A percentile compares a stretch with the other conserved stretches of the same genome.
Conservation (phyloP, 2,797 vertebrate species). For the Clarias laeviceps region DNA sequence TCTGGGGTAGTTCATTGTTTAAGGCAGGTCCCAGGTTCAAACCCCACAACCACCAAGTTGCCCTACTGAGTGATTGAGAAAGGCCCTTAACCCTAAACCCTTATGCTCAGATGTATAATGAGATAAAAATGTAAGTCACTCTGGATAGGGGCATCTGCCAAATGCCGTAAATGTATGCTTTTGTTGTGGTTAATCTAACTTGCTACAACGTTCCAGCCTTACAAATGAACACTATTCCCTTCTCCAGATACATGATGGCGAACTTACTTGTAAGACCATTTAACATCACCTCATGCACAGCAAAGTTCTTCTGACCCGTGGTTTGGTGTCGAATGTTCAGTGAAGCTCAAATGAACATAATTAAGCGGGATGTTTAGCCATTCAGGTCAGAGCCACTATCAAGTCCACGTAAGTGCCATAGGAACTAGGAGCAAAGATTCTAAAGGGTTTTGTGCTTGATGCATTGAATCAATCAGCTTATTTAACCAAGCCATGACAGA, state of each 20-base stretch:
- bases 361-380: not conserved
- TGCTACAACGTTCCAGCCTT: not conserved
- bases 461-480: not conserved
- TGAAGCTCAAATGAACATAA: not conserved
- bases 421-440: not conserved
- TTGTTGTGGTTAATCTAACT: not conserved
- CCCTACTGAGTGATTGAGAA: too few relatives aligned
- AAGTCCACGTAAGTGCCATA: not conserved
- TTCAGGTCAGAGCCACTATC: not conserved
- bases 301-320: not conserved
- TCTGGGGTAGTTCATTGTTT: too few relatives aligned
- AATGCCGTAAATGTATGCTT: not conserved
- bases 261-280: not conserved
- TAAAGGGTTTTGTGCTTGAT: not conserved
- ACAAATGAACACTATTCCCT: not conserved
- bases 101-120: too few relatives aligned
- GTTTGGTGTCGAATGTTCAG: not conserved
- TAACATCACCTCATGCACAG: not conserved
- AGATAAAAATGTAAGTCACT: too few relatives aligned
- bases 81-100: too few relatives aligned
- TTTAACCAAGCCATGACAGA: not conserved
- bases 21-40: too few relatives aligned
- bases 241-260: not conserved
- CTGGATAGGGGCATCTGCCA: too few relatives aligned
- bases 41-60: too few relatives aligned